These are phyloP conservation scores for Leptopilina boulardi DNA, from an alignment of 1,140 invertebrate species.

Conservation along the genomic window DNA sequence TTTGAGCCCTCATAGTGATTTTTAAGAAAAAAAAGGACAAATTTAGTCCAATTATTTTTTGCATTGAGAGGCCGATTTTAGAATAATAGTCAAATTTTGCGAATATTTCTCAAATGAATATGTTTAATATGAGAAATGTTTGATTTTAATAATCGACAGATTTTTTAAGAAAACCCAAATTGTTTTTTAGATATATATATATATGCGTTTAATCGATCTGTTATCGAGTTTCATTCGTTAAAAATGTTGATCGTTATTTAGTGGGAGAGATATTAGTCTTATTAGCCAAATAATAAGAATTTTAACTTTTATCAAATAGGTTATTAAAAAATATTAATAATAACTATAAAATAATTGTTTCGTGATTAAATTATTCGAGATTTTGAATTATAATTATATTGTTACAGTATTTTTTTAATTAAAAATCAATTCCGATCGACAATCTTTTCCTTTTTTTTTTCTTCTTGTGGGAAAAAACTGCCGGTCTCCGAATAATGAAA, in stretches of 20 bases:
- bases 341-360: no score
- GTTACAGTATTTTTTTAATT: no score
- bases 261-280: background rate
- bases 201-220: background rate
- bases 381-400: no score
- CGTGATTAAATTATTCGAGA: no score
- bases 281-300: background rate
- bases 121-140: constrained; percentile 25
- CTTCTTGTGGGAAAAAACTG: background rate
- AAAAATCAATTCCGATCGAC: constrained; percentile 4
- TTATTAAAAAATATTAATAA: no score
- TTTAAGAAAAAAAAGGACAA: no score
- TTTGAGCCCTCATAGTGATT: background rate
- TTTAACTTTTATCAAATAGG: background rate
- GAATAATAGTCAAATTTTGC: background rate
- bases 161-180: background rate
- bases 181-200: background rate
- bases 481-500: background rate
- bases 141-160: background rate
- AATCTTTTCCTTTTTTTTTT: background rate
- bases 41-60: no score
- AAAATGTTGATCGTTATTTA: constrained; percentile 5
- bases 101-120: constrained; percentile 24
- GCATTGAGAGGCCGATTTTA: no score
- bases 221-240: constrained; percentile 8